A percentile compares a stretch with the other conserved stretches of the same genome.
These are phyloP conservation scores for Dione juno DNA, from an alignment of 2,888 invertebrate species.

Conservation along the genomic window DNA sequence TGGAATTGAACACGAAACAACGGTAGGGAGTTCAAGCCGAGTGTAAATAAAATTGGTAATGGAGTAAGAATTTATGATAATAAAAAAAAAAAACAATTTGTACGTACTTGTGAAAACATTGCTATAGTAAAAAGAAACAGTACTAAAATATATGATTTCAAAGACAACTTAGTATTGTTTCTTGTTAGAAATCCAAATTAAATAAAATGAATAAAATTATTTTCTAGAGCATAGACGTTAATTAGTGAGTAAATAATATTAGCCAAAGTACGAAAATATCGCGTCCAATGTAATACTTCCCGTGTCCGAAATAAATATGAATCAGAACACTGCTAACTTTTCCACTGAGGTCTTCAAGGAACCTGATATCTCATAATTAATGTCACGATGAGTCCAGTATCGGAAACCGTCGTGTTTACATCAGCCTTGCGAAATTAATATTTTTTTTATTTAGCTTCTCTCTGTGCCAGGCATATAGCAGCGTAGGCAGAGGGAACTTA, in stretches of 20 bases:
- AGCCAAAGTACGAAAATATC: constrained; percentile 16
- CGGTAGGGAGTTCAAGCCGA: too few relatives aligned
- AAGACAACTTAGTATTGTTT: background rate
- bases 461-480: too few relatives aligned
- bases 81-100: too few relatives aligned
- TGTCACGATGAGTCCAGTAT: background rate
- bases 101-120: too few relatives aligned
- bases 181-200: background rate
- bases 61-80: too few relatives aligned
- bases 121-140: too few relatives aligned
- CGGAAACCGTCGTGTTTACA: background rate
- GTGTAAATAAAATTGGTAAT: too few relatives aligned
- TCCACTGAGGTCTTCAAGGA: constrained; percentile 28
- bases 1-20: too few relatives aligned
- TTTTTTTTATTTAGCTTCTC: too few relatives aligned
- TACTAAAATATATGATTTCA: background rate
- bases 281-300: constrained; percentile 20
- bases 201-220: background rate
- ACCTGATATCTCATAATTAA: constrained; percentile 27
- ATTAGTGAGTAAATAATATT: constrained; percentile 22
- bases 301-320: constrained; percentile 29
- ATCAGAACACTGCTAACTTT: constrained; percentile 24
- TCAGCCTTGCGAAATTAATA: background rate
- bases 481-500: too few relatives aligned
- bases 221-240: constrained; percentile 1